phyloP scores from a whole-genome alignment of 2,797 vertebrate genomes.

The Pelobates cultripes region DNA sequence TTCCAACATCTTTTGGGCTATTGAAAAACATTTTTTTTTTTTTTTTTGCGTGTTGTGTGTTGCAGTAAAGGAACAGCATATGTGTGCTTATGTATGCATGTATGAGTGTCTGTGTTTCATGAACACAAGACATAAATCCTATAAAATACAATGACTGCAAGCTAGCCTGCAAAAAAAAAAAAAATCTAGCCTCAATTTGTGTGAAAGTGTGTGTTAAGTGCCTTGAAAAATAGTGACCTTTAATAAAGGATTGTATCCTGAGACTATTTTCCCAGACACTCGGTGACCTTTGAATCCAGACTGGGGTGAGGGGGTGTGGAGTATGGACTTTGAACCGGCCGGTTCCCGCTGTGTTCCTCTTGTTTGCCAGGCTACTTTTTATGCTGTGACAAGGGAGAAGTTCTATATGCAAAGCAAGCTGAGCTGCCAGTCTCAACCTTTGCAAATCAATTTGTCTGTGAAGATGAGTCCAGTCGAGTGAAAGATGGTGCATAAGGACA shows the following conservation, averaged over 20 bases:
- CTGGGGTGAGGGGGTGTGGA: slow-evolving; percentile 83
- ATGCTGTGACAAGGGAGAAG: slow-evolving; percentile 81
- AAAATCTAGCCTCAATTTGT: slow-evolving; percentile 69
- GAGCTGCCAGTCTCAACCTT: slow-evolving; percentile 90
- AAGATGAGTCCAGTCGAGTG: slow-evolving; percentile 82
- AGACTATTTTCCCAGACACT: slow-evolving; percentile 93
- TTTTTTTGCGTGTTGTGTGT: too few species aligned
- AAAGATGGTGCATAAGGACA: slow-evolving; percentile 80
- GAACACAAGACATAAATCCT: slow-evolving; percentile 81
- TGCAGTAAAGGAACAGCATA: too few species aligned
- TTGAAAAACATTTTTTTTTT: too few species aligned
- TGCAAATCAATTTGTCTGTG: slow-evolving; percentile 99
- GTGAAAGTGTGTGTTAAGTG: slow-evolving; percentile 80
- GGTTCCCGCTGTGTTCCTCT: slow-evolving; percentile 84
- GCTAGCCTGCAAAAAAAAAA: slow-evolving; percentile 56
- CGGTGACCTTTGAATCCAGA: slow-evolving; percentile 95
- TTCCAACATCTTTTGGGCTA: too few species aligned
- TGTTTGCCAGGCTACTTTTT: slow-evolving; percentile 81
- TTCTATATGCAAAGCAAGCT: slow-evolving; percentile 89
- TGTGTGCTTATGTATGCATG: background rate
- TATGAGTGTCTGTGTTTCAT: slow-evolving; percentile 74
- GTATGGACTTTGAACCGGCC: slow-evolving; percentile 85
- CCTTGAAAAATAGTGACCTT: slow-evolving; percentile 94
- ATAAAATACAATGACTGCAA: slow-evolving; percentile 70
- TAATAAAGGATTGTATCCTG: slow-evolving; percentile 94